Base-by-base conservation (phyloP, 2,888 invertebrate genomes). In the Halictus quadricinctus region DNA sequence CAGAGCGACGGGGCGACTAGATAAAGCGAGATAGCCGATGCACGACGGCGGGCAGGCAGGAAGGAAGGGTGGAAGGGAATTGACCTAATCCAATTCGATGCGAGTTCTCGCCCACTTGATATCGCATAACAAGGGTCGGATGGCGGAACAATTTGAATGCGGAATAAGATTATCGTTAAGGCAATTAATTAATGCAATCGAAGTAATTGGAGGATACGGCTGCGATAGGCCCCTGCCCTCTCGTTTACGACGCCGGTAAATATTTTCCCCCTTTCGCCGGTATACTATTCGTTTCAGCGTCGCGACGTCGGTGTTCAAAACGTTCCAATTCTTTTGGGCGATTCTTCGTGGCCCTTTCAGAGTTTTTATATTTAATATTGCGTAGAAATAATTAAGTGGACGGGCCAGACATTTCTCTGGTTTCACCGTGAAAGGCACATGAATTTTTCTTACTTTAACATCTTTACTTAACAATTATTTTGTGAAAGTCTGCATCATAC, bases 31-130 rank as follows among this genome's bases (percentile, higher is more conserved):
- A 87, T 79, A 73, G 85, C 75, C 50, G 81, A 82, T 64, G 64
- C 7, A 15, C 64, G 64, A 15, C 64, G 64, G 29, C 18, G 46
- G 36, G 69, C 76, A 74, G 74, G n/a, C 74, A 80, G 83, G 87
- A 84, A 82, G 86, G 84, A 83, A 76, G 84, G 78, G 50, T 79
- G 85, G 84, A 86, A 86, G 84, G 88, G 86, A 88, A 87, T 88
- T 87, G 90, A 91, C 88, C 89, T 90, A 91, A 91, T 91, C 91
- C 91, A 91, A 91, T 91, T 89, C 91, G 87, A 91, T 87, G 90
- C 88, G 90, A 89, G 90, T 89, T 91, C 89, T 91, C 90, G 88
- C 88, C 89, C 86, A 87, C 88, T 90, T 89, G 89, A 91, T 90
- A 88, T 90, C 88, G 88, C 86, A 87, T 90, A 90, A 90, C 90